Conservation (phyloP, 2,888 invertebrate species). For the Lissocephala sabroskyi region DNA sequence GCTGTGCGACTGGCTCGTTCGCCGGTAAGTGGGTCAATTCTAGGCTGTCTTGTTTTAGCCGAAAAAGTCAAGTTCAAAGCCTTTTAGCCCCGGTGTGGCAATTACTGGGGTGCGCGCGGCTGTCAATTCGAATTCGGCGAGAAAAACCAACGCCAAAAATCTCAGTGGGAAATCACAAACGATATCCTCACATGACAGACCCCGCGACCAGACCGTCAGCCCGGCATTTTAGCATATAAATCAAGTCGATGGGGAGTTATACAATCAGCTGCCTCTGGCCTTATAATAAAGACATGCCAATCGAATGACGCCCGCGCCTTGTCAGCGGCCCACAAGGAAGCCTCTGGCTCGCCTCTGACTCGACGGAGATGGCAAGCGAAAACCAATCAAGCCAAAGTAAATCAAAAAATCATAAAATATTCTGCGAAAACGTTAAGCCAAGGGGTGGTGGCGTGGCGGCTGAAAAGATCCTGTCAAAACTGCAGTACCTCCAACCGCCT, state of each 20-base stretch:
- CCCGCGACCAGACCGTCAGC: too few species aligned
- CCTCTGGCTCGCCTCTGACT: slow-evolving; percentile 8
- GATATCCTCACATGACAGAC: too few species aligned
- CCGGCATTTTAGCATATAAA: slow-evolving; percentile 60
- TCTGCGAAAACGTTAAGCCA: slow-evolving; percentile 22
- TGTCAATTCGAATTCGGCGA: slow-evolving; percentile 29
- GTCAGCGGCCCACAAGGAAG: slow-evolving; percentile 25
- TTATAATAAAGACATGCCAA: slow-evolving; percentile 61
- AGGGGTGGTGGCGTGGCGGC: not conserved
- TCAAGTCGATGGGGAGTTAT: slow-evolving; percentile 38
- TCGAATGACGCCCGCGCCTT: slow-evolving; percentile 53
- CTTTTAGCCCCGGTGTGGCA: not conserved
- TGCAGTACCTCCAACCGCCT: not conserved
- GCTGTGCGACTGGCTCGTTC: too few species aligned
- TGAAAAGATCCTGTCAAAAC: not conserved
- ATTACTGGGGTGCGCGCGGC: slow-evolving; percentile 1
- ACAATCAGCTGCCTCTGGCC: slow-evolving; percentile 4
- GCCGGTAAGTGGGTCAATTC: slow-evolving; percentile 36
- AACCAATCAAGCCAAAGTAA: slow-evolving; percentile 62
- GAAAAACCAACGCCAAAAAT: too few species aligned
- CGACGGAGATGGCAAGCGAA: slow-evolving; percentile 20
- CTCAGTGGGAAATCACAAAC: too few species aligned
- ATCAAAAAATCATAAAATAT: slow-evolving; percentile 57
- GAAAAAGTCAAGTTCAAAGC: slow-evolving; percentile 4
- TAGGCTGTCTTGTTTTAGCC: too few species aligned